Evolutionary conservation across 53 echinoderm and acorn worm species (phyloP).

Genomic region (Luidia sarsii): DNA sequence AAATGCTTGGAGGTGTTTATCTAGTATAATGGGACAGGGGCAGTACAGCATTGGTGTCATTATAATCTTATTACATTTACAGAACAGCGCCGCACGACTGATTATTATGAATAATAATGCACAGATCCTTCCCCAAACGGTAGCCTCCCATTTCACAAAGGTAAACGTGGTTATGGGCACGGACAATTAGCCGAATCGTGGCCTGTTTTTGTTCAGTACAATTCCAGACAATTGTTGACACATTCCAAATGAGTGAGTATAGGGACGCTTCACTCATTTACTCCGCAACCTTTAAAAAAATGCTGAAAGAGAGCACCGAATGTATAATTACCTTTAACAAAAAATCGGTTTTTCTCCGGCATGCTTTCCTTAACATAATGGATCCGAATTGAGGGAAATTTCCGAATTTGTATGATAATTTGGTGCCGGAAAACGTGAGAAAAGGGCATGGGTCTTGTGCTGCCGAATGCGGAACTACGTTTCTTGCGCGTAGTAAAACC

Average conservation of each 20-base stretch:
- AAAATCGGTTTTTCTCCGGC: background rate
- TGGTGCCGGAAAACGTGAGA: background rate
- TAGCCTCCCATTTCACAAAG: too few relatives aligned
- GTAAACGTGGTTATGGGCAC: too few relatives aligned
- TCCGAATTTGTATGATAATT: background rate
- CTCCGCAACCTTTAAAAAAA: constrained; percentile 16
- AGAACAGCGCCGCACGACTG: too few relatives aligned
- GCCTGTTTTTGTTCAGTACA: constrained; percentile 25
- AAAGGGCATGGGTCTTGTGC: background rate
- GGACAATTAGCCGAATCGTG: too few relatives aligned
- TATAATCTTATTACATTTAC: too few relatives aligned
- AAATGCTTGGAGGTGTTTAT: too few relatives aligned
- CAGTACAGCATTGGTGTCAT: too few relatives aligned
- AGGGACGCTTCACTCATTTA: constrained; percentile 40
- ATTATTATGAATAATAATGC: too few relatives aligned
- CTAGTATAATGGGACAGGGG: too few relatives aligned
- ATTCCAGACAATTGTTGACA: constrained; percentile 58
- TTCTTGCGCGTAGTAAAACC: constrained; percentile 36
- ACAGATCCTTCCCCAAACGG: too few relatives aligned
- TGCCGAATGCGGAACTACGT: constrained; percentile 45
- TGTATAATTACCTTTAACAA: background rate
- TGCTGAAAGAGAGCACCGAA: background rate
- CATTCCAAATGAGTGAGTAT: constrained; percentile 91
- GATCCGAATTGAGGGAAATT: too few relatives aligned
- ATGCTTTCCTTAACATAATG: background rate